Evolutionary conservation across 64 coral and sea anemone genomes (phyloP), one percentile per base, ranked within the genome.

Genomic region (Porites lutea): DNA sequence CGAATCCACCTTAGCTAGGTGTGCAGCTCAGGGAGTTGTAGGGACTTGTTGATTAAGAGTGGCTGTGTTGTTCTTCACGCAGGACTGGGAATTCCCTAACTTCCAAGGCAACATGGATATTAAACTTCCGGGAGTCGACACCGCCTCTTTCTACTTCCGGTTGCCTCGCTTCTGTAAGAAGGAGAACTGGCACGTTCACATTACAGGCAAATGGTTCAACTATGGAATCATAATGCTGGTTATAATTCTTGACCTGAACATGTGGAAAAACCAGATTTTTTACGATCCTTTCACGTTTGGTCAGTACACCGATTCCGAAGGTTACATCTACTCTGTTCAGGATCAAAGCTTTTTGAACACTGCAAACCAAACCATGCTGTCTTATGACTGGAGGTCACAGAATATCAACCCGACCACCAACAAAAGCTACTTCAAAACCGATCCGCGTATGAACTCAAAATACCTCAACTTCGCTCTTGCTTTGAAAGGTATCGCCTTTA

Each of bases 251-350:
- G 97, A 99, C 70, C 77, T 99, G 16, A 99, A 99, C 65, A 99
- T 99, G 97, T 99, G 97, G 97, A 99, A 99, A 82, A 99, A 99
- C 68, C 97, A 99, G 62, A 99, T 99, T 52, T 99, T 99, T 80
- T 99, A 99, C 68, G 72, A 67, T 18, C 97, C 97, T 20, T 99
- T 92, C 83, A 78, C 67, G 9, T 99, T 94, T 79, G 97, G 97
- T 2, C 97, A 99, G 76, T 99, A 99, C 58, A 88, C 97, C 1
- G 60, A 86, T 75, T 49, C 94, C 2, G 52, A 52, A 4, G 88
- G 94, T 6, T 88, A 99, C 71, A 99, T 99, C 6, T 99, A 74
- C 46, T 75, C 77, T 22, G 87, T 99, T 48, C 19, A 15, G 18
- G 84, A 99, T 54, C 88, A 87, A 75, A 18, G 23, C 10, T 96